phyloP scores from a whole-genome alignment of 2,113 vertebrate species.

The Nesogale talazaci region DNA sequence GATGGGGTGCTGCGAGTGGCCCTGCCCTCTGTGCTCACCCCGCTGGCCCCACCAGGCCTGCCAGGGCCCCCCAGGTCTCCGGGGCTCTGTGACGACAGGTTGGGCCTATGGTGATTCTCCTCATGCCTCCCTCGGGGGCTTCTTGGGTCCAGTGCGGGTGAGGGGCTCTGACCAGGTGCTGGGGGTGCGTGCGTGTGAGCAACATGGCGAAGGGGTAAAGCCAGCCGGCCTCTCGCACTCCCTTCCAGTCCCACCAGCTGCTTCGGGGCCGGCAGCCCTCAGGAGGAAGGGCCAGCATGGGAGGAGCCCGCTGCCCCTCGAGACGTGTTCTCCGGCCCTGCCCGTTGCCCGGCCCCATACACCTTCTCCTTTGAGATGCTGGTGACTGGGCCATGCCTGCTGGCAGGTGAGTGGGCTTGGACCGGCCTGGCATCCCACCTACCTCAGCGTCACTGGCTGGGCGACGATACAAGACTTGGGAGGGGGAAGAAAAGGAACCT shows the following conservation, averaged over 20 bases:
- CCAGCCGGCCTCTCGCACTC: slow-evolving; percentile 5
- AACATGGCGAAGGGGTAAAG: slow-evolving; percentile 21
- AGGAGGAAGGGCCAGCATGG: slow-evolving; percentile 71
- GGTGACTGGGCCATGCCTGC: slow-evolving; percentile 95
- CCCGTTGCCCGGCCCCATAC: slow-evolving; percentile 92
- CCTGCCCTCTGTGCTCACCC: slow-evolving; percentile 91
- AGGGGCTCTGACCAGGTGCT: slow-evolving; percentile 56
- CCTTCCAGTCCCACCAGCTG: slow-evolving; percentile 93
- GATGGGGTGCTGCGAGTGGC: slow-evolving; percentile 91
- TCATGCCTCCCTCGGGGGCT: slow-evolving; percentile 84
- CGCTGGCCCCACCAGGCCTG: slow-evolving; percentile 83
- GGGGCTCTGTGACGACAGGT: slow-evolving; percentile 94
- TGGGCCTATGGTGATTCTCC: slow-evolving; percentile 91
- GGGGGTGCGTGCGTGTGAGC: background rate
- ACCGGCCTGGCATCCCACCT: background rate
- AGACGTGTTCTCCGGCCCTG: slow-evolving; percentile 90
- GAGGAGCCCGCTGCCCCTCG: slow-evolving; percentile 64
- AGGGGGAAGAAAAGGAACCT: background rate
- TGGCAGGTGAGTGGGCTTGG: slow-evolving; percentile 89
- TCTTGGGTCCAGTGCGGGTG: slow-evolving; percentile 85
- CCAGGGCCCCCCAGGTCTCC: slow-evolving; percentile 88
- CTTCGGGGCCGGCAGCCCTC: slow-evolving; percentile 87
- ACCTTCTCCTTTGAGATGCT: slow-evolving; percentile 96
- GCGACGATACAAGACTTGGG: background rate
- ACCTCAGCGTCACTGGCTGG: background rate